Percentiles rank a stretch among this genome's conserved stretches.
These are phyloP conservation scores for Eumaeus atala DNA, from an alignment of 1,140 invertebrate species.

Conservation along the genomic window DNA sequence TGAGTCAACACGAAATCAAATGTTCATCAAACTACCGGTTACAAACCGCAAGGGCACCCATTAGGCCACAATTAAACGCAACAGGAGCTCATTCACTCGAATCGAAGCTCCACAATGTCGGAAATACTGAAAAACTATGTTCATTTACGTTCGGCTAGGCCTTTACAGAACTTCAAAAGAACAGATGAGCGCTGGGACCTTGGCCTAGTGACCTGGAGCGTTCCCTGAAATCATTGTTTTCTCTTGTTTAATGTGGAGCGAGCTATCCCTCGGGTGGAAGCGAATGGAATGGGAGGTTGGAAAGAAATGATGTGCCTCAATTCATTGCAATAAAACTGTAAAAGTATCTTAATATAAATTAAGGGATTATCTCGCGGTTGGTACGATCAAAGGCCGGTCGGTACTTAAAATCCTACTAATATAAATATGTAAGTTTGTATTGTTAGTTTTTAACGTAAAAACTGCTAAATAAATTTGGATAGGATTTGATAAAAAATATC, in stretches of 20 bases:
- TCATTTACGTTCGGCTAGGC: background rate
- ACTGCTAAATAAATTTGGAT: no score
- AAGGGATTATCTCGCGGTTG: background rate
- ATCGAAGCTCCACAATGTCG: background rate
- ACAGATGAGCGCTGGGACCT: background rate
- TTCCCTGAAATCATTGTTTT: no score
- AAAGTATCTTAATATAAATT: background rate
- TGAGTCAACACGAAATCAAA: background rate
- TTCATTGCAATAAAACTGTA: background rate
- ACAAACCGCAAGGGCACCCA: background rate
- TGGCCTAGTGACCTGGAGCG: background rate
- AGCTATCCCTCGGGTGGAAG: constrained; percentile 2
- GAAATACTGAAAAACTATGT: background rate
- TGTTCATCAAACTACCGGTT: background rate
- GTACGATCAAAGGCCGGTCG: no score
- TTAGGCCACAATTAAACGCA: background rate
- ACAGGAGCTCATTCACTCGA: background rate
- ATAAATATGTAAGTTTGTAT: no score
- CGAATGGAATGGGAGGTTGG: background rate
- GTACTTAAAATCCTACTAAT: no score
- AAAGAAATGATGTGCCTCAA: background rate
- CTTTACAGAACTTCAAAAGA: no score
- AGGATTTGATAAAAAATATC: no score
- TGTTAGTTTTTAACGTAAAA: no score
- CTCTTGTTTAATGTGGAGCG: background rate